A percentile compares a stretch with the other conserved stretches of the same genome.
These are phyloP conservation scores for Nematopogon swammerdamellus DNA, from an alignment of 2,888 invertebrate genomes.

Conservation along the genomic window DNA sequence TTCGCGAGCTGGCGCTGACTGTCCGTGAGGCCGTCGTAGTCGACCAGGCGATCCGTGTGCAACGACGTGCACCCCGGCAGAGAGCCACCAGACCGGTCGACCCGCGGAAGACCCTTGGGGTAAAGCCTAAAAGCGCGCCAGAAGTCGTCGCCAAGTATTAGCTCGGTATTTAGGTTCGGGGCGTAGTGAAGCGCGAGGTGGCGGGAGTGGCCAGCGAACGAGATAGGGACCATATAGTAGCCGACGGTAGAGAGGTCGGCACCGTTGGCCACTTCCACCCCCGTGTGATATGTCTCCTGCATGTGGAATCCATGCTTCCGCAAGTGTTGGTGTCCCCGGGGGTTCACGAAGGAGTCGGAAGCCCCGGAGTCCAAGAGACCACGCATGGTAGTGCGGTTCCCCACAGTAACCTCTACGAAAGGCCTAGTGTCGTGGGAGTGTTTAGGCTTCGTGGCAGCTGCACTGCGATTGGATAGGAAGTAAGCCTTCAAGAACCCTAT, in stretches of 20 bases:
- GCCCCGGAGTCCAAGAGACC: background rate
- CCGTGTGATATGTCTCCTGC: background rate
- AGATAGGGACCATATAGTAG: background rate
- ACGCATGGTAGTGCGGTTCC: too few species aligned
- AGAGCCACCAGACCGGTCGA: background rate
- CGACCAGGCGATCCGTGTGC: background rate
- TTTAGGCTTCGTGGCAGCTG: too few species aligned
- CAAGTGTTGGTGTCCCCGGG: background rate
- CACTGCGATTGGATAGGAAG: too few species aligned
- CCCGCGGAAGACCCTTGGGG: background rate
- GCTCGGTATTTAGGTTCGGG: background rate
- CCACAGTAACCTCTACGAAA: too few species aligned
- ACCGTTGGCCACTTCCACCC: background rate
- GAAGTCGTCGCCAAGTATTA: background rate
- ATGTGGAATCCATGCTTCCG: background rate
- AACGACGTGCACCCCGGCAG: background rate
- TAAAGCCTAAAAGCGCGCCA: background rate
- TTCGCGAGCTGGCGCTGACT: background rate
- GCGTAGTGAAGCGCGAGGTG: background rate
- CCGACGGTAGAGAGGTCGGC: background rate
- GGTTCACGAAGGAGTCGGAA: background rate
- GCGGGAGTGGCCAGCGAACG: background rate
- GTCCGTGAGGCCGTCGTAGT: background rate
- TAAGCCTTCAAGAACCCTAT: too few species aligned
- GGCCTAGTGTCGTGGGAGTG: too few species aligned